Percentiles rank a stretch among this genome's conserved stretches.
phyloP scores from a whole-genome alignment of 1,140 invertebrate genomes.

The Drosophila punjabiensis region DNA sequence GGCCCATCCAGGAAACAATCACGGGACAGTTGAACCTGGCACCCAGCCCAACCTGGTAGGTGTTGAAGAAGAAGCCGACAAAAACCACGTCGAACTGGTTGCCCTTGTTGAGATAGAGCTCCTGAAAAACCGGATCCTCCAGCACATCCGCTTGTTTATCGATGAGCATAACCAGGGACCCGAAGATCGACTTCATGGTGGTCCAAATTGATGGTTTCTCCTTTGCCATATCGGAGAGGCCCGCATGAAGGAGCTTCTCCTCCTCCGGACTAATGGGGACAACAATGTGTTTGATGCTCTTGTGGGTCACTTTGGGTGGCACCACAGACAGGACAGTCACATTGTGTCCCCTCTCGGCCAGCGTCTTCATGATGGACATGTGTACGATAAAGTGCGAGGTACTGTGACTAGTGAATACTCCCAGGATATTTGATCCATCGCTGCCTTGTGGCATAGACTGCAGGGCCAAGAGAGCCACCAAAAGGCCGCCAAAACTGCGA shows the following conservation, averaged over 20 bases:
- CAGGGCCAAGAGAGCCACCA: conserved; percentile 45
- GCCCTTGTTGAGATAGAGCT: conserved; percentile 68
- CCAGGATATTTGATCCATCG: conserved; percentile 69
- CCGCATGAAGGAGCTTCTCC: conserved; percentile 47
- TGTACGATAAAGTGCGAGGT: conserved; percentile 79
- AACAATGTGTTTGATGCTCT: conserved; percentile 75
- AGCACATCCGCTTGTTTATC: conserved; percentile 67
- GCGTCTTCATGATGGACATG: conserved; percentile 69
- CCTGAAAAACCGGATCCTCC: conserved; percentile 62
- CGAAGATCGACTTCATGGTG: conserved; percentile 52
- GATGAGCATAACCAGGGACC: conserved; percentile 45
- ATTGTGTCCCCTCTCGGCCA: conserved; percentile 79
- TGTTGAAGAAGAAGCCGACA: conserved; percentile 73
- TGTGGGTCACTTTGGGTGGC: conserved; percentile 69
- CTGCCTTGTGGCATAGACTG: conserved; percentile 30
- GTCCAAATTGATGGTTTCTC: conserved; percentile 55
- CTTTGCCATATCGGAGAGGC: conserved; percentile 50
- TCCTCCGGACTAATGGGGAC: conserved; percentile 52
- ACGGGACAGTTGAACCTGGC: conserved; percentile 69
- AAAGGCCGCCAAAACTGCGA: conserved; percentile 37
- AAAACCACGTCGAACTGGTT: conserved; percentile 74
- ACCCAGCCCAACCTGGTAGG: conserved; percentile 65
- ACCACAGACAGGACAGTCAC: conserved; percentile 64
- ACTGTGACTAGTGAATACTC: conserved; percentile 80
- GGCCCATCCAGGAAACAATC: conserved; percentile 59